Conservation (phyloP, 2,113 vertebrate species). For the Syngnathus scovelli region DNA sequence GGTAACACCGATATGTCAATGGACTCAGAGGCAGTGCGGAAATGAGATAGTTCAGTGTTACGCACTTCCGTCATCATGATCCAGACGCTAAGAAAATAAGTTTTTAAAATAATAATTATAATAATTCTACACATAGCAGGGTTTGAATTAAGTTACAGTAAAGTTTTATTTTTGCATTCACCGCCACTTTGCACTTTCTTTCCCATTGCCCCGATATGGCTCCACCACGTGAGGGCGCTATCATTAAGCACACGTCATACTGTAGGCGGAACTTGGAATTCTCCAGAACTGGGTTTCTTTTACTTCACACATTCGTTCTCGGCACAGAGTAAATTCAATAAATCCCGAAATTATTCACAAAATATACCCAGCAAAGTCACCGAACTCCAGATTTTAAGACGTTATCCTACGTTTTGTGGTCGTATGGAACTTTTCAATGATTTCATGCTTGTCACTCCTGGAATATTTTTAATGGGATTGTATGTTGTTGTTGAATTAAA, state of each 20-base stretch:
- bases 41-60: neutral
- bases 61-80: slow-evolving; percentile 33
- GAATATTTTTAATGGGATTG: too few species aligned
- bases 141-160: neutral
- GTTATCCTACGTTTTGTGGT: neutral
- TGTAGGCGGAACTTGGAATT: neutral
- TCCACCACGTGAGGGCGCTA: slow-evolving; percentile 50
- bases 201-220: neutral
- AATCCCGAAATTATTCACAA: neutral
- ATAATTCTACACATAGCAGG: neutral
- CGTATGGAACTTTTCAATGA: neutral
- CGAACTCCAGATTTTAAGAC: neutral
- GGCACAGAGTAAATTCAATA: neutral
- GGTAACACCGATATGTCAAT: slow-evolving; percentile 20
- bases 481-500: too few species aligned
- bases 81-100: neutral
- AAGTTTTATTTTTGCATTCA: neutral
- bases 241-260: neutral
- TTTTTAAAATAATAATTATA: too few species aligned
- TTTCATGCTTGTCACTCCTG: too few species aligned
- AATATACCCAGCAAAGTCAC: neutral
- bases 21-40: slow-evolving; percentile 19
- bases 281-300: neutral
- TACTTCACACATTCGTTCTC: neutral
- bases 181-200: neutral